Base-by-base conservation (phyloP, 2,888 invertebrate genomes). In the Parnassius orleans region DNA sequence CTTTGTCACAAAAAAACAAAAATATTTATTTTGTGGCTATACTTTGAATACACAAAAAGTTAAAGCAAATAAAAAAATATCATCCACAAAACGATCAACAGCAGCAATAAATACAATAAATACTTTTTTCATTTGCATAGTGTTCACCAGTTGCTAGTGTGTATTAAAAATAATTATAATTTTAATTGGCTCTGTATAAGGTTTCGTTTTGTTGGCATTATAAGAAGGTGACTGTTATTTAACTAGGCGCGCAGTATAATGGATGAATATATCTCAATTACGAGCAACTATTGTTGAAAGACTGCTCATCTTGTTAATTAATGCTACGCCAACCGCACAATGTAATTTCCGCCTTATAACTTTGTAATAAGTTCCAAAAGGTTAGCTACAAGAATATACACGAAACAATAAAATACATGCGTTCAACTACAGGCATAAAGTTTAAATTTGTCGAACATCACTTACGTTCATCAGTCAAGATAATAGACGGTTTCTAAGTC, bases 221-320 rank as follows among this genome's bases (percentile, higher is more conserved):
- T 47, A 56, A 57, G 41, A 57, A 61, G 52, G 42, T 19, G 57
- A 52, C 47, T 57, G 56, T 53, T 57, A 61, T 57, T 57, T 46
- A 15, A 52, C 61, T 15, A 47, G 53, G 62, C 53, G 53, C 62
- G 53, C 46, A 53, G 15, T 47, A 5, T 62, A 62, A 62, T 57
- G 53, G 53, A 62, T 62, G 62, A 62, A 62, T 62, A 57, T 62
- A 62, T 62, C 62, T 57, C 57, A 62, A 62, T 62, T 62, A 62
- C 53, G 53, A 62, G 43, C 57, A 57, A 53, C 62, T 57, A 62
- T 57, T 57, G 62, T 62, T 57, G 62, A 57, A 50, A 53, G 57
- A 47, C 61, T 55, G 57, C 53, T 62, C 62, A 53, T 62, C 57
- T 62, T 53, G 62, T 62, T 62, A 62, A 57, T 43, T 62, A 57